phyloP scores from a whole-genome alignment of 1,140 invertebrate species.

The Vanessa tameamea region DNA sequence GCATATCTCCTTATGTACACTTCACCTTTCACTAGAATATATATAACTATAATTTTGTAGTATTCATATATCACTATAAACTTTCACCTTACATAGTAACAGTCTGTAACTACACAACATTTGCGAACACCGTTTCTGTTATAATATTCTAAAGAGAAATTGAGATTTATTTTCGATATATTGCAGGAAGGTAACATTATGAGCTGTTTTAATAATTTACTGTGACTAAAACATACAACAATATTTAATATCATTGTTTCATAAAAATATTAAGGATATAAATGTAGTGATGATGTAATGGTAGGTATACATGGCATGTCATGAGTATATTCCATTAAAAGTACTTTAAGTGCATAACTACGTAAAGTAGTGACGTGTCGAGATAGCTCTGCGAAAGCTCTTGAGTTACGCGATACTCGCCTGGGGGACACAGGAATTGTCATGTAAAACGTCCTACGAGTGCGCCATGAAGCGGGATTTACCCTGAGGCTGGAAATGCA shows the following conservation, averaged over 20 bases:
- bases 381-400: slow-evolving; percentile 44
- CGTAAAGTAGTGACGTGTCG: slow-evolving; percentile 40
- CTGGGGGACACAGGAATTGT: slow-evolving; percentile 69
- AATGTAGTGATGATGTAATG: neutral
- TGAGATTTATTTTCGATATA: neutral
- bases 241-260: neutral
- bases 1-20: neutral
- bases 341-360: slow-evolving; percentile 25
- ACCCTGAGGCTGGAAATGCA: slow-evolving; percentile 75
- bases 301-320: neutral
- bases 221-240: neutral
- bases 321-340: slow-evolving; percentile 9
- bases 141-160: neutral
- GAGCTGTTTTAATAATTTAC: neutral
- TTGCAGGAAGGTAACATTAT: neutral
- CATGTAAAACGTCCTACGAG: slow-evolving; percentile 66
- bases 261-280: neutral
- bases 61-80: neutral
- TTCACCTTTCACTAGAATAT: neutral
- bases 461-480: slow-evolving; percentile 35
- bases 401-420: slow-evolving; percentile 52
- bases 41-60: neutral
- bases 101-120: neutral
- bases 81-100: neutral
- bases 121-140: neutral